phyloP scores from a whole-genome alignment of 1,140 invertebrate genomes.

The Platorchestia sp. region DNA sequence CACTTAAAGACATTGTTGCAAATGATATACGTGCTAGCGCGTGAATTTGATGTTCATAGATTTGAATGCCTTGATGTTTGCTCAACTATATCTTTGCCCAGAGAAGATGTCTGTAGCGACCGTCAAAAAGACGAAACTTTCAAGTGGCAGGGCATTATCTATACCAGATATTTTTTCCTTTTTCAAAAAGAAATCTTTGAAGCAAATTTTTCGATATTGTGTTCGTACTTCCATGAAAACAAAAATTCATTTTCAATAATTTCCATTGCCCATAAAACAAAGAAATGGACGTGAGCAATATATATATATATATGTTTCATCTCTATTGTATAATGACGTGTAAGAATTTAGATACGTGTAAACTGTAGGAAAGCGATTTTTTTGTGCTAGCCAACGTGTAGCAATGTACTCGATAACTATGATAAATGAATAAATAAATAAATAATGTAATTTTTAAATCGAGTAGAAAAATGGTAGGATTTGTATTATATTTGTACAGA shows the following conservation, averaged over 20 bases:
- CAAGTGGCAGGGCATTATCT: background rate
- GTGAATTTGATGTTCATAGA: background rate
- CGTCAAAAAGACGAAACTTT: background rate
- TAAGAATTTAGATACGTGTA: slow-evolving; percentile 19
- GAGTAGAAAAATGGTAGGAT: slow-evolving; percentile 31
- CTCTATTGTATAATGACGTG: slow-evolving; percentile 18
- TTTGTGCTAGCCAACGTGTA: slow-evolving; percentile 47
- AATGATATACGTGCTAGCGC: background rate
- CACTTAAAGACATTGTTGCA: background rate
- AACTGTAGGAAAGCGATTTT: slow-evolving; percentile 20
- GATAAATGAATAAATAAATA: slow-evolving; percentile 12
- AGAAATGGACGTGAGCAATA: background rate
- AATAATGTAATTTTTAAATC: slow-evolving; percentile 32
- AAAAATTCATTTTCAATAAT: background rate
- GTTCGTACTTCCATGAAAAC: background rate
- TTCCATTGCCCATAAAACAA: background rate
- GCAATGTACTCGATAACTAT: slow-evolving; percentile 37
- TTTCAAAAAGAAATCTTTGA: background rate
- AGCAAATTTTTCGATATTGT: background rate
- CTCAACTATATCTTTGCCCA: background rate
- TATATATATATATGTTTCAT: background rate
- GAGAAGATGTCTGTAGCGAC: background rate
- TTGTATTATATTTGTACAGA: slow-evolving; percentile 53
- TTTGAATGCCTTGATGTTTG: slow-evolving; percentile 1
- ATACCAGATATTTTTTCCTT: background rate